Percentiles rank a stretch among this genome's conserved stretches.
Evolutionary conservation across 30 jellyfish, hydroid and myxozoan species (phyloP).

Genomic region (Chrysaora quinquecirrha): DNA sequence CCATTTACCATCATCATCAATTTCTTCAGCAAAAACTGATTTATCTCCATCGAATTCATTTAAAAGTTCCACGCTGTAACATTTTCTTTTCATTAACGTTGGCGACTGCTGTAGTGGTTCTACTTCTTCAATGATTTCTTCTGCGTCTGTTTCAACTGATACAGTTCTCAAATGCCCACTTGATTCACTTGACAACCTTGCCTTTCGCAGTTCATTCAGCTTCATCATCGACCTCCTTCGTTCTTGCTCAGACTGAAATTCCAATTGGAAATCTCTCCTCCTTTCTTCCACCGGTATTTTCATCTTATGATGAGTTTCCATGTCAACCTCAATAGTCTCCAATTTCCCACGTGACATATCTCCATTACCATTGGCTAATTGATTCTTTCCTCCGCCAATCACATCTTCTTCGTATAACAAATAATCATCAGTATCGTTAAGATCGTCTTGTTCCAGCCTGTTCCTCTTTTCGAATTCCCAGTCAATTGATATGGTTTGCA

Average conservation of each 20-base stretch:
- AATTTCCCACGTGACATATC: conserved; percentile 24
- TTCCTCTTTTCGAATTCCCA: conserved; percentile 43
- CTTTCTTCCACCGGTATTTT: neutral
- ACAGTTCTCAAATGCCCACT: conserved; percentile 21
- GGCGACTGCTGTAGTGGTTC: conserved; percentile 33
- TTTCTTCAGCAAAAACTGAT: conserved; percentile 53
- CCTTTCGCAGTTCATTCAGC: neutral
- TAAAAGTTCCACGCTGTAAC: conserved; percentile 53
- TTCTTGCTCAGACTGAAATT: conserved; percentile 47
- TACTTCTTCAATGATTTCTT: conserved; percentile 35
- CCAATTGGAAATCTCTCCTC: conserved; percentile 14
- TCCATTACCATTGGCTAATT: neutral
- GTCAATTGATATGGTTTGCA: conserved; percentile 42
- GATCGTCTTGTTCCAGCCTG: conserved; percentile 9
- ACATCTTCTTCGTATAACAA: conserved; percentile 35
- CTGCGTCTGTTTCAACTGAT: conserved; percentile 44
- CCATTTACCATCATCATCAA: conserved; percentile 62
- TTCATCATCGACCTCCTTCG: conserved; percentile 15
- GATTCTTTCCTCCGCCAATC: neutral
- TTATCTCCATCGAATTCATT: conserved; percentile 52
- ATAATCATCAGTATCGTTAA: conserved; percentile 41
- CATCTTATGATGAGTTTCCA: conserved; percentile 53
- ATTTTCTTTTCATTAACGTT: conserved; percentile 26
- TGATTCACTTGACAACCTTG: conserved; percentile 31
- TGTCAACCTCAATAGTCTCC: conserved; percentile 31